These are phyloP conservation scores for Notoglanidium macrostoma DNA, from an alignment of 2,797 vertebrate species.

Conservation along the genomic window DNA sequence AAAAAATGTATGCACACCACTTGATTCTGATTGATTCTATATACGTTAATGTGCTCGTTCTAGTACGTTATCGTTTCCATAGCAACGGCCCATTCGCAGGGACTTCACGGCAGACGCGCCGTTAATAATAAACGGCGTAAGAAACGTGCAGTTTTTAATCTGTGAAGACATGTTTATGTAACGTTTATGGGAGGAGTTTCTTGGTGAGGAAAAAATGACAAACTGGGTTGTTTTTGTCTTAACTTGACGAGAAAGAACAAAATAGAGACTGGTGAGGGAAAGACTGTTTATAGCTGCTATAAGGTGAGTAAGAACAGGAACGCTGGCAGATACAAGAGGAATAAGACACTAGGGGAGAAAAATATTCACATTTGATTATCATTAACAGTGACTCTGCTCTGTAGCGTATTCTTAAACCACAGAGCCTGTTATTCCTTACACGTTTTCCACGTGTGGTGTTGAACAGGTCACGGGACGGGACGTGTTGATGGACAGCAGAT, in stretches of 20 bases:
- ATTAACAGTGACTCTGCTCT: background rate
- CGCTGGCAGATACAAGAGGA: background rate
- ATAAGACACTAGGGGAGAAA: background rate
- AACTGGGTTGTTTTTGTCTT: background rate
- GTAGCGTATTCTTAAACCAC: background rate
- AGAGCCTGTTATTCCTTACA: background rate
- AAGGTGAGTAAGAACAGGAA: background rate
- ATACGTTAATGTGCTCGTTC: background rate
- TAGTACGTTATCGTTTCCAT: background rate
- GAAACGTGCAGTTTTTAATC: background rate
- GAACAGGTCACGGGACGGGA: constrained; percentile 90
- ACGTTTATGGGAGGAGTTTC: background rate
- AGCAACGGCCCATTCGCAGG: background rate
- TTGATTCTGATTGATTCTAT: too few relatives aligned
- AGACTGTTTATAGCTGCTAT: background rate
- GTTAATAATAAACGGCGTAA: background rate
- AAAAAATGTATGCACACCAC: too few relatives aligned
- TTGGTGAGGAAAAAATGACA: background rate
- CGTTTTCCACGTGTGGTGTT: background rate
- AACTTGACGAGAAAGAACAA: background rate
- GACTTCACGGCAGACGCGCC: background rate
- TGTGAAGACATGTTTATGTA: background rate
- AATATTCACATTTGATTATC: background rate
- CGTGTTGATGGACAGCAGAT: constrained; percentile 82
- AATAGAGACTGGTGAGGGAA: background rate